Evolutionary conservation across 2,797 vertebrate species (phyloP).

Genomic region (Chloroceryle amazona): DNA sequence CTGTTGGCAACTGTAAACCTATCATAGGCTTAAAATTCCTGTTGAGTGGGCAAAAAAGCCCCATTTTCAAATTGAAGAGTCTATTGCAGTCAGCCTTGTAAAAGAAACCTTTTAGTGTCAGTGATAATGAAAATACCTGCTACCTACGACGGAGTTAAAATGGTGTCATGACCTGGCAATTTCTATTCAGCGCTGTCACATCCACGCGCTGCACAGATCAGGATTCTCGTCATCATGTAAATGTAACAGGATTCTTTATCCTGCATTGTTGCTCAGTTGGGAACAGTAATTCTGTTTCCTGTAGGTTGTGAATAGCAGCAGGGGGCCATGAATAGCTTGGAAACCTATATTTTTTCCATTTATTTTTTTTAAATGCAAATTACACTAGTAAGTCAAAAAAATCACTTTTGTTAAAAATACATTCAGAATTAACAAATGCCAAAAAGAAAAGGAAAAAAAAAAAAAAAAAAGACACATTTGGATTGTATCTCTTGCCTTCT

Average conservation of each 20-base stretch:
- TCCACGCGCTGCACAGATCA: not conserved
- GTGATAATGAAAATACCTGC: conserved; percentile 67
- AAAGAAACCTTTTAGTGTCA: conserved; percentile 65
- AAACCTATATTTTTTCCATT: conserved; percentile 81
- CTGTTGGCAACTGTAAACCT: conserved; percentile 25
- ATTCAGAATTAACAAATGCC: conserved; percentile 87
- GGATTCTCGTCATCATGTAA: conserved; percentile 49
- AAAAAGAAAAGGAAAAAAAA: conserved; percentile 64
- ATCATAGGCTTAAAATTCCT: conserved; percentile 52
- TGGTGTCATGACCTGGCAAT: conserved; percentile 68
- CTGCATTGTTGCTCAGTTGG: conserved; percentile 44
- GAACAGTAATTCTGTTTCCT: conserved; percentile 8
- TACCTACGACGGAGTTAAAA: conserved; percentile 71
- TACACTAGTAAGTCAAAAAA: conserved; percentile 88
- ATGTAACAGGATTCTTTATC: conserved; percentile 58
- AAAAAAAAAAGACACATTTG: conserved; percentile 76
- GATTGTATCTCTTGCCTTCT: conserved; percentile 83
- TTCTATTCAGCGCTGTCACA: conserved; percentile 66
- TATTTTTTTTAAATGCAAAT: conserved; percentile 87
- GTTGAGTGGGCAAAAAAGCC: conserved; percentile 45
- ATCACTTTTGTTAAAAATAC: conserved; percentile 88
- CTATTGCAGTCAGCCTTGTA: conserved; percentile 48
- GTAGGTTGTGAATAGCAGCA: conserved; percentile 59
- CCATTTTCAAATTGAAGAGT: conserved; percentile 32
- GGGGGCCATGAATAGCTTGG: conserved; percentile 73